A percentile compares a stretch with the other conserved stretches of the same genome.
Evolutionary conservation across 2,113 vertebrate species (phyloP).

Genomic region (Vulpes lagopus): DNA sequence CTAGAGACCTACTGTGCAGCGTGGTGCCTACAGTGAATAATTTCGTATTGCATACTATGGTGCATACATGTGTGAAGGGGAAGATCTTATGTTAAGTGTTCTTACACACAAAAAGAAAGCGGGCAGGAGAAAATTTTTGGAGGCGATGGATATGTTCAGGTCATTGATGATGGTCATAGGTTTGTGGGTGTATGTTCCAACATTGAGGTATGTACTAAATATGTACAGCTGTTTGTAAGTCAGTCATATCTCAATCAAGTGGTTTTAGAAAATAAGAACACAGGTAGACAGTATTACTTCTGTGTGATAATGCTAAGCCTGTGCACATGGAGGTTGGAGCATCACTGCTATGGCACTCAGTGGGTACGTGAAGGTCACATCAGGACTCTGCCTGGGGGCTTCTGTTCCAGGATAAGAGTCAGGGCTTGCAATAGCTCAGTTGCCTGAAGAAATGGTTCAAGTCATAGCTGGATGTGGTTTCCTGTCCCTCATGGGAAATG

Average conservation of each 20-base stretch:
- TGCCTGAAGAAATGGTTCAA: not conserved
- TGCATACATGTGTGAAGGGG: not conserved
- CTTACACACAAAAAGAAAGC: not conserved
- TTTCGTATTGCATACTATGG: fast-evolving
- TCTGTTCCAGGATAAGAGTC: not conserved
- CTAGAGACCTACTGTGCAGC: too few species aligned
- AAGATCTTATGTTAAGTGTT: not conserved
- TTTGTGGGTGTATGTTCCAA: too few species aligned
- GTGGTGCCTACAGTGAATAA: not conserved
- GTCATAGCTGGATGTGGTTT: not conserved
- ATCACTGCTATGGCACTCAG: fast-evolving
- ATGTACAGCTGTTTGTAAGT: not conserved
- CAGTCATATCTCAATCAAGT: not conserved
- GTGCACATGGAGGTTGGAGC: not conserved
- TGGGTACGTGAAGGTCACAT: fast-evolving
- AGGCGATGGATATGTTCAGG: not conserved
- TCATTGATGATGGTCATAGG: not conserved
- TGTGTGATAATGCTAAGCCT: fast-evolving
- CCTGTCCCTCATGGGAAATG: not conserved
- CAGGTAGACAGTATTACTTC: not conserved
- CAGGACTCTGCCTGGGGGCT: not conserved
- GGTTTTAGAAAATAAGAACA: not conserved
- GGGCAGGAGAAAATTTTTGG: not conserved
- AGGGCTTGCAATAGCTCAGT: fast-evolving
- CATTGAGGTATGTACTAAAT: not conserved